A percentile compares a stretch with the other conserved stretches of the same genome.
Evolutionary conservation across 2,113 vertebrate species (phyloP).

Genomic region (Corydoras maculifer): DNA sequence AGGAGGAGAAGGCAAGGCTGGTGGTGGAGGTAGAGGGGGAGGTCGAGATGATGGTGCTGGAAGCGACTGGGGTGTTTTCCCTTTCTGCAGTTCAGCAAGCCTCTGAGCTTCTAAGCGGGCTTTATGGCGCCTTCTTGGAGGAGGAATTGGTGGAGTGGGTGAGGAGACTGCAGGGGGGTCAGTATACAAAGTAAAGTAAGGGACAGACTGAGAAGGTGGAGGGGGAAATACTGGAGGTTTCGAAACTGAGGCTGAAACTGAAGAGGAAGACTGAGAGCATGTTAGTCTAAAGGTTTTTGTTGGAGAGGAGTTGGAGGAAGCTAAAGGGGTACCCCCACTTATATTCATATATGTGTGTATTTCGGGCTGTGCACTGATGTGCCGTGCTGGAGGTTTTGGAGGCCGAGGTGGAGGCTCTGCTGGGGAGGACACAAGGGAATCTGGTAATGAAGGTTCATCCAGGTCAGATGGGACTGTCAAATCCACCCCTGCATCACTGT

Average conservation of each 20-base stretch:
- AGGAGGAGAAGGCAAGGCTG: constrained; percentile 53
- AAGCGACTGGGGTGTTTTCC: constrained; percentile 59
- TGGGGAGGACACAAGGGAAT: constrained; percentile 64
- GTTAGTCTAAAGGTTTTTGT: constrained; percentile 52
- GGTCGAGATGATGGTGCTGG: constrained; percentile 64
- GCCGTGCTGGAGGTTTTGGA: constrained; percentile 66
- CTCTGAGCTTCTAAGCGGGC: constrained; percentile 66
- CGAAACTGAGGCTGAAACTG: constrained; percentile 15
- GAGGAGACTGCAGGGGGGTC: constrained; percentile 49
- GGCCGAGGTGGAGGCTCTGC: constrained; percentile 60
- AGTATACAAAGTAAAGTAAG: constrained; percentile 57
- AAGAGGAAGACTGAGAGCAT: constrained; percentile 19
- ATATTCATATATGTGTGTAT: constrained; percentile 69
- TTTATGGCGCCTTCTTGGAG: constrained; percentile 66
- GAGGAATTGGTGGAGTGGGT: constrained; percentile 64
- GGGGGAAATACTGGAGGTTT: constrained; percentile 10
- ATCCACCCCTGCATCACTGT: constrained; percentile 70
- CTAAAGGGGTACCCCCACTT: constrained; percentile 46
- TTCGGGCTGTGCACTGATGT: constrained; percentile 61
- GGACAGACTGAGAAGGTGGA: constrained; percentile 47
- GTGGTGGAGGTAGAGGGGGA: constrained; percentile 66
- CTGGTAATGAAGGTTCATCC: constrained; percentile 59
- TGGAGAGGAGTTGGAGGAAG: constrained; percentile 48
- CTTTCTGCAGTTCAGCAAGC: constrained; percentile 57
- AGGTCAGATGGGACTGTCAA: constrained; percentile 66